Evolutionary conservation across 2,797 vertebrate species (phyloP).

Genomic region (Syngnathus rostellatus): DNA sequence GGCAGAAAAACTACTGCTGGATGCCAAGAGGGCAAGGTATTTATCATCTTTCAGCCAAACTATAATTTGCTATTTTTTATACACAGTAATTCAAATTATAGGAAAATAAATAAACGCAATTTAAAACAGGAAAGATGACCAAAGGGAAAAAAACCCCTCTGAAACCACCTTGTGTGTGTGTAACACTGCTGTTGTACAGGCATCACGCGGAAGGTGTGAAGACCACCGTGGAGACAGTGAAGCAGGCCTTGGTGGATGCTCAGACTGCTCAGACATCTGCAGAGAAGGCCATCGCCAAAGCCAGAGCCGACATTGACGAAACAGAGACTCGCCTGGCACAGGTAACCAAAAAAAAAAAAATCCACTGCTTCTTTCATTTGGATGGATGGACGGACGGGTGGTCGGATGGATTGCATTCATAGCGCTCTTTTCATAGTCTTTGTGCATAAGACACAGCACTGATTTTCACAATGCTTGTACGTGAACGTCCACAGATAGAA

Average conservation of each 20-base stretch:
- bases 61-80: not conserved
- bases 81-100: too few relatives aligned
- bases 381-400: too few relatives aligned
- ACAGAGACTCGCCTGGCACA: conserved; percentile 70
- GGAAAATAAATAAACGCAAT: too few relatives aligned
- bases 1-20: conserved; percentile 80
- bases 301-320: conserved; percentile 75
- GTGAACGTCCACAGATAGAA: conserved; percentile 70
- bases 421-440: too few relatives aligned
- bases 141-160: not conserved
- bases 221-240: conserved; percentile 75
- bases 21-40: conserved; percentile 85
- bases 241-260: conserved; percentile 76
- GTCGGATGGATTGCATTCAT: too few relatives aligned
- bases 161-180: too few relatives aligned
- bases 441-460: not conserved
- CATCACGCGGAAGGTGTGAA: conserved; percentile 77
- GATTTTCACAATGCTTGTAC: not conserved
- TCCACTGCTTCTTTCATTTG: not conserved
- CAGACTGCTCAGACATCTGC: conserved; percentile 77
- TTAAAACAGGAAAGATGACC: too few relatives aligned
- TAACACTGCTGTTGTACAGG: conserved; percentile 47
- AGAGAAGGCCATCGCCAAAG: conserved; percentile 76
- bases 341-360: conserved; percentile 48
- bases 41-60: not conserved